Base-by-base conservation (phyloP, 2,888 invertebrate species). In the Strigamia maritima region DNA sequence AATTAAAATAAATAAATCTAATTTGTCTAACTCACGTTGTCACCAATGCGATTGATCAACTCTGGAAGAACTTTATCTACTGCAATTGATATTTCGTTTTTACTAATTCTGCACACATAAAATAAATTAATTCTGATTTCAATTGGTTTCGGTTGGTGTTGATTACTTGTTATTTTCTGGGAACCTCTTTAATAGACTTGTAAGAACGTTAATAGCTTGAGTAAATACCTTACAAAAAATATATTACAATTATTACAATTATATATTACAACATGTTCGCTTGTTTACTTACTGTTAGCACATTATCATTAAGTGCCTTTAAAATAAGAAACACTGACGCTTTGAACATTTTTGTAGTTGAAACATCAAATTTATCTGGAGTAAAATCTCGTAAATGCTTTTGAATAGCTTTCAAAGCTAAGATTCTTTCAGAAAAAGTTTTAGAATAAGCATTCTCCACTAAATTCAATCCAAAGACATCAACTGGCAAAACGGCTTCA, bases 361-460 rank as follows among this genome's bases (percentile, higher is more conserved):
- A 76, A 12, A 80, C 8, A 74, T 77, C 75, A 26, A 40, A 76
- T 16, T 31, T 76, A 4, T 38, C 78, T 75, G 65, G 14, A 31
- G 4, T 87, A 84, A 65, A 90, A 83, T 81, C 89, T 89, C 79
- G 89, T 89, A 81, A 16, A 65, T 81, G 80, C n/a, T 31, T 54
- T 82, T 89, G 89, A 70, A 95, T 86, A 22, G 90, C 89, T 81
- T 91, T 89, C n/a, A 95, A 86, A 0, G 94, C 94, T 84, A 94
- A 94, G 85, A 95, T 95, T 84, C 95, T 94, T 85, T 95, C 94
- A 75, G 94, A 90, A 86, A 93, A 95, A 85, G 93, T 94, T 83
- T 95, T 94, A 6, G 94, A 94, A 86, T 93, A 95, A 86, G 94
- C 94, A 84, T 93, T 93, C 86, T 95, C 95, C 86, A 94, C 97